Evolutionary conservation across 2,888 invertebrate genomes (phyloP).

Genomic region (Eupsilia transversa): DNA sequence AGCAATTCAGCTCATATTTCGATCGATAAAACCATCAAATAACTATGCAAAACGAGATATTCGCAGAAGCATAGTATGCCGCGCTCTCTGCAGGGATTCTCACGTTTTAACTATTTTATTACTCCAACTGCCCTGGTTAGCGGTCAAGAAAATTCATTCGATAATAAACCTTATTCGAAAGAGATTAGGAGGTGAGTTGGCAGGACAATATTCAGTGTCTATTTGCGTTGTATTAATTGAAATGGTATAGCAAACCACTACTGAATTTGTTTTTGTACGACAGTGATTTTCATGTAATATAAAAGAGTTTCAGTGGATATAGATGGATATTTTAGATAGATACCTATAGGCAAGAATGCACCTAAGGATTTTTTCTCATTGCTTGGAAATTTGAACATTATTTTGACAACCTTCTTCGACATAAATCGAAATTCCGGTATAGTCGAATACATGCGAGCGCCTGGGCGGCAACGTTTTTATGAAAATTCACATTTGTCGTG

Average conservation of each 20-base stretch:
- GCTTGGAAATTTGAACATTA: too few relatives aligned
- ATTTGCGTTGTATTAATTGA: constrained; percentile 56
- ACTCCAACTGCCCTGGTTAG: constrained; percentile 49
- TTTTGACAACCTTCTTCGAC: too few relatives aligned
- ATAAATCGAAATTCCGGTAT: too few relatives aligned
- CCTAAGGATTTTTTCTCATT: neutral
- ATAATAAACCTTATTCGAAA: constrained; percentile 55
- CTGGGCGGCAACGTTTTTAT: too few relatives aligned
- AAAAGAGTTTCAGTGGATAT: constrained; percentile 10
- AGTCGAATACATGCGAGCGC: too few relatives aligned
- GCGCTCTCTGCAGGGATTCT: constrained; percentile 80
- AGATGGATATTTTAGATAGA: neutral
- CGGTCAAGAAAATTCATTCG: constrained; percentile 25
- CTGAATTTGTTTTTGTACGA: constrained; percentile 43
- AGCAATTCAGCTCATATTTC: constrained; percentile 53
- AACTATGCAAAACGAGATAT: constrained; percentile 76
- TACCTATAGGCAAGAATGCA: neutral
- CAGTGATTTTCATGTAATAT: constrained; percentile 29
- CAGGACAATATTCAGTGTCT: constrained; percentile 20
- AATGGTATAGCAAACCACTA: constrained; percentile 53
- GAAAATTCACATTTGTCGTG: too few relatives aligned
- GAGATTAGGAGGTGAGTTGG: constrained; percentile 27
- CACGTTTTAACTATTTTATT: constrained; percentile 81
- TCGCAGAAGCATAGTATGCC: constrained; percentile 71
- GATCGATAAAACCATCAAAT: constrained; percentile 67